Conservation (phyloP, 2,797 vertebrate species). For the Huso huso region DNA sequence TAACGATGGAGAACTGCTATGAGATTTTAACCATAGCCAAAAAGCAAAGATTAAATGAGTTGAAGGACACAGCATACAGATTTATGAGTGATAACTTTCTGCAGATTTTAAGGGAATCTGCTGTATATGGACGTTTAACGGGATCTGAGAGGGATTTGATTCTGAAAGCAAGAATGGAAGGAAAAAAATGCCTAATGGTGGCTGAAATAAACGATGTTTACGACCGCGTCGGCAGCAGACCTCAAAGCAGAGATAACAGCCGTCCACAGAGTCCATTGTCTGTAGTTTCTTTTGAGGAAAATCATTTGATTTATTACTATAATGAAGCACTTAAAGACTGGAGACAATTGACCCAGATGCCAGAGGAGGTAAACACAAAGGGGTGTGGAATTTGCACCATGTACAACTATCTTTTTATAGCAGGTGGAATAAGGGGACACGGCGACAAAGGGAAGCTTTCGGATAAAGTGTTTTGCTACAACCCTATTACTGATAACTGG, state of each 20-base stretch:
- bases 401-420: slow-evolving; percentile 93
- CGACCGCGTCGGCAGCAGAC: slow-evolving; percentile 73
- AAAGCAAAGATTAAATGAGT: slow-evolving; percentile 79
- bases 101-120: slow-evolving; percentile 79
- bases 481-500: slow-evolving; percentile 82
- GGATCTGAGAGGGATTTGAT: slow-evolving; percentile 87
- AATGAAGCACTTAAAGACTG: slow-evolving; percentile 64
- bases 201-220: slow-evolving; percentile 84
- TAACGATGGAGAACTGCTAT: slow-evolving; percentile 81
- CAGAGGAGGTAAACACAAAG: slow-evolving; percentile 80
- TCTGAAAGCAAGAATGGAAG: slow-evolving; percentile 78
- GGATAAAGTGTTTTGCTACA: slow-evolving; percentile 89
- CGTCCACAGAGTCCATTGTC: slow-evolving; percentile 79
- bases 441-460: slow-evolving; percentile 76
- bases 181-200: slow-evolving; percentile 71
- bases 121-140: slow-evolving; percentile 81
- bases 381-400: slow-evolving; percentile 90
- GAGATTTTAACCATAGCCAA: slow-evolving; percentile 85
- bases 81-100: slow-evolving; percentile 96
- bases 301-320: slow-evolving; percentile 75
- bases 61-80: slow-evolving; percentile 83
- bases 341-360: slow-evolving; percentile 77
- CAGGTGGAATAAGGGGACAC: slow-evolving; percentile 72
- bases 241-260: slow-evolving; percentile 78
- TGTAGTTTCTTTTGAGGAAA: slow-evolving; percentile 70